Evolutionary conservation across 2,113 vertebrate species (phyloP).

Genomic region (Dascyllus trimaculatus): DNA sequence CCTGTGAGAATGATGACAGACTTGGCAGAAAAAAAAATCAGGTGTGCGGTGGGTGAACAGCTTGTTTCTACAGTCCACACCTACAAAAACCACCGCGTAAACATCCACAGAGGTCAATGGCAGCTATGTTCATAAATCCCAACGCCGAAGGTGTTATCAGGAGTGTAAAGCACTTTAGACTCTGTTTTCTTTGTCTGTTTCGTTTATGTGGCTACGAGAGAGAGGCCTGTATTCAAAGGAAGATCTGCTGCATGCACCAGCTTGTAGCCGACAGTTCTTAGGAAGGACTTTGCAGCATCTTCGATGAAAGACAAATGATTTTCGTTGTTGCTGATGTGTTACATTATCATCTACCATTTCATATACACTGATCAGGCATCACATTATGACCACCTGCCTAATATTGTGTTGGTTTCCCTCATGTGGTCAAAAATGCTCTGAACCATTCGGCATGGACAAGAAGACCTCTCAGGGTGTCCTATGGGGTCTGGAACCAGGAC

Average conservation of each 20-base stretch:
- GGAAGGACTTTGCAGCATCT: constrained; percentile 5
- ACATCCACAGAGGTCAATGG: constrained; percentile 40
- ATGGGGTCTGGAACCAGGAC: too few relatives aligned
- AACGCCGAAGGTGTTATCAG: constrained; percentile 33
- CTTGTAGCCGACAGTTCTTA: constrained; percentile 31
- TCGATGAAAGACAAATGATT: constrained; percentile 4
- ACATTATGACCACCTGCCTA: too few relatives aligned
- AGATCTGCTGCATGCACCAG: constrained; percentile 44
- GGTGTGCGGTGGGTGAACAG: constrained; percentile 25
- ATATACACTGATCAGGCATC: too few relatives aligned
- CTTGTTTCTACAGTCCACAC: background rate
- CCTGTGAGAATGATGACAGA: constrained; percentile 49
- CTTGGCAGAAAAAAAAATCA: constrained; percentile 18
- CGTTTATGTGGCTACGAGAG: background rate
- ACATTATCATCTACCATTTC: too few relatives aligned
- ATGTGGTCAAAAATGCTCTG: too few relatives aligned
- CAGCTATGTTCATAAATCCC: constrained; percentile 22
- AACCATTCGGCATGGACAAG: too few relatives aligned
- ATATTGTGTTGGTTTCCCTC: too few relatives aligned
- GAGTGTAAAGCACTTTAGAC: constrained; percentile 28
- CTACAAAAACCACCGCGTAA: constrained; percentile 9
- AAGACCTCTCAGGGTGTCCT: too few relatives aligned
- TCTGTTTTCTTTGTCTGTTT: constrained; percentile 1
- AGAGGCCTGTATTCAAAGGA: constrained; percentile 4
- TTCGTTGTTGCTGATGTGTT: background rate